Conservation (phyloP, 2,113 vertebrate species). For the Phaethornis superciliosus region DNA sequence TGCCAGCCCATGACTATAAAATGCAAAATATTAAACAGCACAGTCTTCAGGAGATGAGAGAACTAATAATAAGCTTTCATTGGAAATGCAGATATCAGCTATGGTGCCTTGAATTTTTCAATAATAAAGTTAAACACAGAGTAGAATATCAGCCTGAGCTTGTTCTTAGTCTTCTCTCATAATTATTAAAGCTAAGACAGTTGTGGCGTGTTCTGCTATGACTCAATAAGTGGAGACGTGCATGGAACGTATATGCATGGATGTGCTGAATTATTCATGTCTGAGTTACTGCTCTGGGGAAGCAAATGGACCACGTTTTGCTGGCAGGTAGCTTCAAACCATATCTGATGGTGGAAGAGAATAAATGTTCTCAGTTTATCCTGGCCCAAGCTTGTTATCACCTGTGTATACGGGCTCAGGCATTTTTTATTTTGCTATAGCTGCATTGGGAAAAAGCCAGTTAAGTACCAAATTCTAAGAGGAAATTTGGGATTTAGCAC, state of each 20-base stretch:
- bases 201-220: conserved; percentile 47
- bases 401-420: neutral
- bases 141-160: conserved; percentile 52
- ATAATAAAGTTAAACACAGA: conserved; percentile 48
- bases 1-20: conserved; percentile 6
- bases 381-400: neutral
- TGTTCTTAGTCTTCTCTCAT: conserved; percentile 37
- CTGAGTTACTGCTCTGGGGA: neutral
- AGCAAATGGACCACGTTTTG: neutral
- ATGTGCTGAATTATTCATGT: conserved; percentile 45
- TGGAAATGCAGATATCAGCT: conserved; percentile 70
- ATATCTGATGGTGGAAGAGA: neutral
- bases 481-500: neutral
- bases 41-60: conserved; percentile 8
- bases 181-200: conserved; percentile 59
- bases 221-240: conserved; percentile 45
- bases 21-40: neutral
- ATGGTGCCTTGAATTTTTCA: conserved; percentile 55
- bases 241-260: neutral
- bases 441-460: neutral
- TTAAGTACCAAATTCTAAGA: neutral
- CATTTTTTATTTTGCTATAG: neutral
- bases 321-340: neutral
- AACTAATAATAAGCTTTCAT: conserved; percentile 49
- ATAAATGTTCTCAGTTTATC: neutral